These are phyloP conservation scores for Falcunculus frontatus DNA, from an alignment of 2,113 vertebrate genomes.

Conservation along the genomic window DNA sequence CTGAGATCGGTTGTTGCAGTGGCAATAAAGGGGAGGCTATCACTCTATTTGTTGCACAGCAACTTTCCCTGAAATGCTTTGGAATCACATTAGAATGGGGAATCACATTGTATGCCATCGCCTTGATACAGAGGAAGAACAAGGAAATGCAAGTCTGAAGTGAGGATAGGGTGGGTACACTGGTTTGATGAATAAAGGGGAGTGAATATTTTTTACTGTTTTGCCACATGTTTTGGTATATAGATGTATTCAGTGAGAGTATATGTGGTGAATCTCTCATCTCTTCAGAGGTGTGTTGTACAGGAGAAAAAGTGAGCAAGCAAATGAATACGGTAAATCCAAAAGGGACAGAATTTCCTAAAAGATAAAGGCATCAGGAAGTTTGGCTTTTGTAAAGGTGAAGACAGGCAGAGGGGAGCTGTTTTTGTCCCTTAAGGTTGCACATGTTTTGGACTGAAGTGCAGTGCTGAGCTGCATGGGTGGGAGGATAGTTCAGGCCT, in stretches of 20 bases:
- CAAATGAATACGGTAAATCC: neutral
- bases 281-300: neutral
- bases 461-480: neutral
- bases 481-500: neutral
- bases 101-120: neutral
- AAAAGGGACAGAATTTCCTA: neutral
- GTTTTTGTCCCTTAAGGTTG: neutral
- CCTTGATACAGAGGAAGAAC: neutral
- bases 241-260: neutral
- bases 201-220: neutral
- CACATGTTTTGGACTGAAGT: neutral
- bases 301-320: neutral
- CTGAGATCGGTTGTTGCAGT: neutral
- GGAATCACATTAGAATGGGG: neutral
- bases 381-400: neutral
- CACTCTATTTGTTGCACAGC: neutral
- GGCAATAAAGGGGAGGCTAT: neutral
- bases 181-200: neutral
- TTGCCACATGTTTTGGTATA: neutral
- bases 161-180: neutral
- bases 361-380: neutral
- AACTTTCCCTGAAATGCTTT: neutral
- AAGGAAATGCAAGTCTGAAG: neutral
- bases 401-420: neutral
- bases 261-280: neutral